Evolutionary conservation across 2,888 invertebrate genomes (phyloP), one percentile per base, ranked within the genome.

Genomic region (Drosophila mercatorum): DNA sequence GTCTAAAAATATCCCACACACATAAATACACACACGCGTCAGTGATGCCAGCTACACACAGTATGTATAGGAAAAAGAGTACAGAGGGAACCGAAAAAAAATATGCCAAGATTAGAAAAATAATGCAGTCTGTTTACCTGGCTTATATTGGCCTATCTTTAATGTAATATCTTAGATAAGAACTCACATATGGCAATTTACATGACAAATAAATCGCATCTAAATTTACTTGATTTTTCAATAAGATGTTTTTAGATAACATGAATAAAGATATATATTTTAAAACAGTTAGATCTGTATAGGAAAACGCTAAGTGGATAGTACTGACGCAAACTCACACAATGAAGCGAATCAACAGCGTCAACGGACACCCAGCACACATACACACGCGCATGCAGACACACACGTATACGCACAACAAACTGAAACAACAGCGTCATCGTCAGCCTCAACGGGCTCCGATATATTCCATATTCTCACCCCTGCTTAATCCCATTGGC

Each of bases 1-100:
- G 84, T 76, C 86, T 86, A 86, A 86, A 86, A 86, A 86, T 89
- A 83, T 60, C 71, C 22, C 56, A 61, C 44, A 22, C 62, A 63
- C 59, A 47, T 28, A 22, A 8, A 10, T 14, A 38, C 40, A 28
- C 31, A 34, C 31, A 31, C 31, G 22, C 22, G 22, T 5, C 51
- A 43, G 53, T 40, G 53, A 53, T 53, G 51, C 12, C 34, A 31
- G 11, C n/a, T 3, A n/a, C 34, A 34, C 17, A 17, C 17, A 17
- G 17, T 17, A 17, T 17, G 17, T 34, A 34, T 10, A 5, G 10
- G 10, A 8, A 11, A 51, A 22, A 12, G 6, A 51, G 22, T 22
- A 12, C 17, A 22, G 7, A 51, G 12, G 34, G 22, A 17, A 11
- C 34, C 34, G 17, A 51, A 17, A 17, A 34, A 5, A 34, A 31